These are phyloP conservation scores for Sceloporus tristichus DNA, from an alignment of 2,113 vertebrate species.

Conservation along the genomic window DNA sequence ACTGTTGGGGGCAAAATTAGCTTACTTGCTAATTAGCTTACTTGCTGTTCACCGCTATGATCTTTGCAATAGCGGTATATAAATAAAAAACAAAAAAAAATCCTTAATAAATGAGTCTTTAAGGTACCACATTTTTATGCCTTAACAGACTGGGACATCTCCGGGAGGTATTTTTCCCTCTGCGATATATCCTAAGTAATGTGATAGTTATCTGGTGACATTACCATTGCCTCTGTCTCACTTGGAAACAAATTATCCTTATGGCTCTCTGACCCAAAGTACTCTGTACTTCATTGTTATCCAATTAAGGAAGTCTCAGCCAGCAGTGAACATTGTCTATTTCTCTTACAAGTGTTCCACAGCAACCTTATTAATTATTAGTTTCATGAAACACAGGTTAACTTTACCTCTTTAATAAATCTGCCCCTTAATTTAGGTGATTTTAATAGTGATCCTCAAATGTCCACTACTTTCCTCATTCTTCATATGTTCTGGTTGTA, in stretches of 20 bases:
- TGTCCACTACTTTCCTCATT: conserved; percentile 59
- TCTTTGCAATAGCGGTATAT: no score
- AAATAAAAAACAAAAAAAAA: no score
- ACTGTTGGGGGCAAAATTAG: no score
- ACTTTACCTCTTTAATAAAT: conserved; percentile 75
- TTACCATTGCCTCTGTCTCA: conserved; percentile 36
- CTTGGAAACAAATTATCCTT: conserved; percentile 67
- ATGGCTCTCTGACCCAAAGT: conserved; percentile 63
- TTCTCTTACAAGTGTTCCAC: conserved; percentile 74
- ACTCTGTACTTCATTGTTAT: conserved; percentile 71
- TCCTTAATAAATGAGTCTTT: no score
- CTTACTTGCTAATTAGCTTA: no score
- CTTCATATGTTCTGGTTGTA: conserved; percentile 61
- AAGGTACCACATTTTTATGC: no score
- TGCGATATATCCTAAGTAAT: conserved; percentile 50
- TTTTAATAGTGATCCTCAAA: conserved; percentile 66
- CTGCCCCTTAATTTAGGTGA: conserved; percentile 70
- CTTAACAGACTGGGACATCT: no score
- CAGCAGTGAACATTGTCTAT: conserved; percentile 68
- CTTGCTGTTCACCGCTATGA: no score
- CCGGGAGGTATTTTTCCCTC: no score
- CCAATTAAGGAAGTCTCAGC: conserved; percentile 66
- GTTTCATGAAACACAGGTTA: conserved; percentile 75
- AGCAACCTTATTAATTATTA: conserved; percentile 76
- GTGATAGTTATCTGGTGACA: conserved; percentile 58